Evolutionary conservation across 2,113 vertebrate species (phyloP).

Genomic region (Chamaetylas fuelleborni): DNA sequence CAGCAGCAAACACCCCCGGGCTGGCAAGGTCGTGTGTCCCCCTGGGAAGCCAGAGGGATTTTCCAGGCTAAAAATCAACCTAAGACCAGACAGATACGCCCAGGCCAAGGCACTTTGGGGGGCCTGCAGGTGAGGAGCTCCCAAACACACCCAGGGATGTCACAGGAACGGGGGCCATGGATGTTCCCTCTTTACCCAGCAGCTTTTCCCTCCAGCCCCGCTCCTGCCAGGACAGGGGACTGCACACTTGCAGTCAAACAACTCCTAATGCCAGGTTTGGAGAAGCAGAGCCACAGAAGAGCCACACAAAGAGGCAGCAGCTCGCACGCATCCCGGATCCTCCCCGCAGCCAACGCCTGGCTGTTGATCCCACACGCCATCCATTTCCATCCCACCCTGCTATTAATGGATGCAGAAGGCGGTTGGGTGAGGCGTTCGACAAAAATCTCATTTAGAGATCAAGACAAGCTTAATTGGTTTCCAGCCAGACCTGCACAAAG

Average conservation of each 20-base stretch:
- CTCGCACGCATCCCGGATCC: neutral
- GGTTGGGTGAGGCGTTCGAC: neutral
- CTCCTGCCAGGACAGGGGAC: rapidly evolving
- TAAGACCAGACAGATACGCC: neutral
- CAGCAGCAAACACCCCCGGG: neutral
- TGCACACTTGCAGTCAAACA: neutral
- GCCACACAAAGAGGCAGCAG: neutral
- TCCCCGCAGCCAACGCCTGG: neutral
- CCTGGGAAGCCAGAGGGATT: neutral
- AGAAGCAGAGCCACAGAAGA: neutral
- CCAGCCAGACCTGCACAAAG: conserved; percentile 59
- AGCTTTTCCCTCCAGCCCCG: neutral
- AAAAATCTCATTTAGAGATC: conserved; percentile 72
- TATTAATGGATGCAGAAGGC: conserved; percentile 37
- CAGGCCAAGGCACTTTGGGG: neutral
- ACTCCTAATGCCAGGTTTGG: neutral
- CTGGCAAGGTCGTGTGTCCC: rapidly evolving
- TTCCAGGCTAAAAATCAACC: neutral
- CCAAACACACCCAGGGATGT: rapidly evolving
- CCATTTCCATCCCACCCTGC: conserved; percentile 48
- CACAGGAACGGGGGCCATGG: neutral
- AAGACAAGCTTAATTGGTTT: conserved; percentile 71
- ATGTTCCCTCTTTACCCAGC: neutral
- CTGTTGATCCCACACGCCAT: neutral
- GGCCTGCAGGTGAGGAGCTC: neutral